Evolutionary conservation across 2,113 vertebrate species (phyloP).

Genomic region (Ptyas mucosa): DNA sequence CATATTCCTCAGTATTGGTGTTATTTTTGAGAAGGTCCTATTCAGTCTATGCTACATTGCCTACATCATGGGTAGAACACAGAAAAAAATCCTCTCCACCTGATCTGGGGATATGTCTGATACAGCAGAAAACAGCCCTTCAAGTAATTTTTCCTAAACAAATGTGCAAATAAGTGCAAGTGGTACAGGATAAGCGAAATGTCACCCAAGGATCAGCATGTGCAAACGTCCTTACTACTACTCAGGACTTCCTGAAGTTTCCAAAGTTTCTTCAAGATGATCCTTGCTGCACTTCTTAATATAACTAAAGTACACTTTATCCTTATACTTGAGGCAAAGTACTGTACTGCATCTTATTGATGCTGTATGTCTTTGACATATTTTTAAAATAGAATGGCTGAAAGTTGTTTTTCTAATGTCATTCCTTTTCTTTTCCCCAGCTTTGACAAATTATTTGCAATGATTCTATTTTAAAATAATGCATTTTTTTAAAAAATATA

Average conservation of each 20-base stretch:
- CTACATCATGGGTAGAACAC: neutral
- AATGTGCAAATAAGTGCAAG: neutral
- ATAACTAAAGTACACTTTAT: neutral
- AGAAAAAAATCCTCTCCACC: neutral
- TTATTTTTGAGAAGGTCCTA: neutral
- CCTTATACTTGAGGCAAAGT: neutral
- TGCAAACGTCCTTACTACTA: neutral
- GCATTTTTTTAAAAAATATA: too few relatives aligned
- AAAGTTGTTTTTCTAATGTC: slow-evolving; percentile 40
- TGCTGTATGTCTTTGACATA: slow-evolving; percentile 21
- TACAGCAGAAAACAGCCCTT: neutral
- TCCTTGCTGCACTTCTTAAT: neutral
- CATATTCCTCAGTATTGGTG: neutral
- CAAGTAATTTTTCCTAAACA: neutral
- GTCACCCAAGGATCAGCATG: neutral
- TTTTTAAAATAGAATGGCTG: slow-evolving; percentile 35
- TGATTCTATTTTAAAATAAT: slow-evolving; percentile 40
- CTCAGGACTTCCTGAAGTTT: neutral
- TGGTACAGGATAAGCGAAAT: neutral
- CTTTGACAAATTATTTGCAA: slow-evolving; percentile 49
- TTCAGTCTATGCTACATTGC: neutral
- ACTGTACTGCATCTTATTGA: slow-evolving; percentile 30
- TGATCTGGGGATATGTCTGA: neutral
- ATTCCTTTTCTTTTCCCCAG: slow-evolving; percentile 38
- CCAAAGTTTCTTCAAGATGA: neutral